phyloP scores from a whole-genome alignment of 2,797 vertebrate species.

The Sylvilagus floridanus region DNA sequence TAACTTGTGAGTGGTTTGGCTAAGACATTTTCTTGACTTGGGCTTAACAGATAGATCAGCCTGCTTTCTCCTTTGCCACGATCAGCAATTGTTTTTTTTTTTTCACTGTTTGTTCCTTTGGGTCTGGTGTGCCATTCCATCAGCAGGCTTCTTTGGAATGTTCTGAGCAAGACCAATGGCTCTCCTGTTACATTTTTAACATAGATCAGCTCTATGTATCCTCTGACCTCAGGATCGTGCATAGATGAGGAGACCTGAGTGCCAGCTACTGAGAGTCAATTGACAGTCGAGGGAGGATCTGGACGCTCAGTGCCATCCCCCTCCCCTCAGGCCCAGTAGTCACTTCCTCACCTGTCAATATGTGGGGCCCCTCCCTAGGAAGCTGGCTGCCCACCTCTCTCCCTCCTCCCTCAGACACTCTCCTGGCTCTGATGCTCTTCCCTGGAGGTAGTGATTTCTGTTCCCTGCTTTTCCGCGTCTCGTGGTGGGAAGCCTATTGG shows the following conservation, averaged over 20 bases:
- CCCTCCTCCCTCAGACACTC: not conserved
- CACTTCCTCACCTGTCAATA: too few relatives aligned
- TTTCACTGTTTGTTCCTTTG: not conserved
- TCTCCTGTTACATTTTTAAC: not conserved
- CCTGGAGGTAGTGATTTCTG: not conserved
- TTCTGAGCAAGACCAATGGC: not conserved
- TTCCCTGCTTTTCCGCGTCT: not conserved
- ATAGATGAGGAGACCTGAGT: not conserved
- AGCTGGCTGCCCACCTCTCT: too few relatives aligned
- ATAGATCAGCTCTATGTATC: not conserved
- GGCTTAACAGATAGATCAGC: not conserved
- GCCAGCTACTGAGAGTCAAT: not conserved
- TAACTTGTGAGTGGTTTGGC: not conserved
- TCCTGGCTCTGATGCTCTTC: not conserved
- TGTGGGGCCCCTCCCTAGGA: too few relatives aligned
- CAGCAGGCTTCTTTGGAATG: not conserved
- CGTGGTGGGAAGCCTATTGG: not conserved
- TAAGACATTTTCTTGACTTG: conserved; percentile 6
- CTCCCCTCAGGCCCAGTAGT: too few relatives aligned
- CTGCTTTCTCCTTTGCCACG: not conserved
- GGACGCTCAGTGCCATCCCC: too few relatives aligned
- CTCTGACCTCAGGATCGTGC: not conserved
- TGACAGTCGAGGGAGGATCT: not conserved
- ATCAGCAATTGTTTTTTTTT: conserved; percentile 40
- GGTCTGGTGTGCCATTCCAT: not conserved